Evolutionary conservation across 2,888 invertebrate genomes (phyloP), one percentile per base, ranked within the genome.

Genomic region (Eilema sororculum): DNA sequence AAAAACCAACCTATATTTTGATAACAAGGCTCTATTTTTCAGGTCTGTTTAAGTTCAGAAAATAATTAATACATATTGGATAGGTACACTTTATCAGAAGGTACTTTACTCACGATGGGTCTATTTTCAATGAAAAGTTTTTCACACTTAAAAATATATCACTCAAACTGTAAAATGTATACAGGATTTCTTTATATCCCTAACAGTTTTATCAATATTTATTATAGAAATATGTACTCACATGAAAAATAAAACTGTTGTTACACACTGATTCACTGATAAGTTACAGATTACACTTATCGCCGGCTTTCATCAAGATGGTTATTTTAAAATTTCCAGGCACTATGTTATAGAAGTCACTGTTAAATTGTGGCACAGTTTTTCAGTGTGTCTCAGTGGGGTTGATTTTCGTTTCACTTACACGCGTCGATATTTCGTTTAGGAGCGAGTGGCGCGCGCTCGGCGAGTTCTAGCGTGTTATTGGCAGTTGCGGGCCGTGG

Each of bases 341-440:
- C 66, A 57, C 76, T 60, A 56, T 66, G 28, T 30, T 63, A 63
- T 46, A 33, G 37, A 60, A 69, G 68, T 64, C 76, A 80, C 80
- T 74, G 68, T 67, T 74, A 73, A 78, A 77, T 64, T 78, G 77
- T 74, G 75, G 82, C 82, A 86, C 83, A 84, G 75, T 77, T 74
- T 69, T 82, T 75, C 68, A 69, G 68, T 66, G 70, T 52, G 73
- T 68, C 72, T 79, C 86, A 86, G 85, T 86, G 86, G 89, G 80
- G 80, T 81, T 82, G 73, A 41, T 61, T 73, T 71, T 74, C 84
- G 82, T 81, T 86, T 83, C 77, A 82, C 82, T 83, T 83, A 81
- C 78, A 84, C 85, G 88, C 89, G 91, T 93, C 93, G 89, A 93
- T 91, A 91, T 84, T 86, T 81, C 72, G 84, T 80, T 83, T 77